Evolutionary conservation across 2,113 vertebrate species (phyloP).

Genomic region (Tautogolabrus adspersus): DNA sequence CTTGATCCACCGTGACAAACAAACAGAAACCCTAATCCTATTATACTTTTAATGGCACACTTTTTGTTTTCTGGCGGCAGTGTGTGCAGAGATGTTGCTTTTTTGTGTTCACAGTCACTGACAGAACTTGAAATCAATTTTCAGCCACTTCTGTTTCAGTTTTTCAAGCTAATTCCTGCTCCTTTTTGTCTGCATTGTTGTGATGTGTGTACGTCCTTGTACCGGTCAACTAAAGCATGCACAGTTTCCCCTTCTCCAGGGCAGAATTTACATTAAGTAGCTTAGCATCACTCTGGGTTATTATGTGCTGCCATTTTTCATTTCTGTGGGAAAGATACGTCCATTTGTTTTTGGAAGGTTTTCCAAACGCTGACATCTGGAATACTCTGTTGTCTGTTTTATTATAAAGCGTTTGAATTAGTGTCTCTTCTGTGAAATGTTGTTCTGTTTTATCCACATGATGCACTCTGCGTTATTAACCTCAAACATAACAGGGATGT

Average conservation of each 20-base stretch:
- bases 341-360: conserved; percentile 53
- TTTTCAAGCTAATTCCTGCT: conserved; percentile 49
- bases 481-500: conserved; percentile 41
- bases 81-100: conserved; percentile 67
- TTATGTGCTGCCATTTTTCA: conserved; percentile 62
- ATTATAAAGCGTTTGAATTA: conserved; percentile 49
- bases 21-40: conserved; percentile 88
- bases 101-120: conserved; percentile 55
- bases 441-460: conserved; percentile 35
- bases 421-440: conserved; percentile 47
- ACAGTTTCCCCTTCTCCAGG: conserved; percentile 48
- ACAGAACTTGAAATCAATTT: conserved; percentile 85
- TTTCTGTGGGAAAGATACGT: conserved; percentile 58
- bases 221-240: conserved; percentile 64
- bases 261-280: conserved; percentile 79
- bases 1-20: conserved; percentile 88
- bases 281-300: conserved; percentile 73
- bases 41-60: conserved; percentile 85
- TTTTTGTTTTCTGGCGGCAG: conserved; percentile 82
- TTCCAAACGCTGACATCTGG: conserved; percentile 47
- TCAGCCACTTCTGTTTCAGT: conserved; percentile 67
- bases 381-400: conserved; percentile 45
- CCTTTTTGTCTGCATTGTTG: conserved; percentile 57
- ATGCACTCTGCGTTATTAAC: conserved; percentile 52
- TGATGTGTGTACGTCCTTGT: conserved; percentile 47